These are phyloP conservation scores for Diabrotica undecimpunctata DNA, from an alignment of 1,140 invertebrate species.

Conservation along the genomic window DNA sequence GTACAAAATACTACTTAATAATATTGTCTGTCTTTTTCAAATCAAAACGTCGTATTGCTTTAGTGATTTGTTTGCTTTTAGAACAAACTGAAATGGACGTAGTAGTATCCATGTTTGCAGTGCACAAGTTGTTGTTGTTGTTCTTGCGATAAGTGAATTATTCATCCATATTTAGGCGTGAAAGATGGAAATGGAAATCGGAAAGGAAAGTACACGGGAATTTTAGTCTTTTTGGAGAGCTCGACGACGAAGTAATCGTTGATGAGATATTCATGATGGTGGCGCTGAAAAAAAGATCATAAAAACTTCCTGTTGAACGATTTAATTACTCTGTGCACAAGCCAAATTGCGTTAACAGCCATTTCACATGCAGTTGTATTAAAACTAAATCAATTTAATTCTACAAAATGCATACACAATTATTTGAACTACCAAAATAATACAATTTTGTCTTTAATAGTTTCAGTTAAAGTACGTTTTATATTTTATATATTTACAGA, in stretches of 20 bases:
- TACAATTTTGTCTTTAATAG: too few relatives aligned
- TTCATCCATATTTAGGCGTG: background rate
- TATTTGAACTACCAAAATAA: too few relatives aligned
- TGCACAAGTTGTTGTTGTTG: background rate
- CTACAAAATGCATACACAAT: too few relatives aligned
- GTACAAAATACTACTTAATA: conserved; percentile 14
- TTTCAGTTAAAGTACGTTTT: too few relatives aligned
- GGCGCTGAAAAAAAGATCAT: background rate
- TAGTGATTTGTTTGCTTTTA: background rate
- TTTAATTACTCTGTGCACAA: too few relatives aligned
- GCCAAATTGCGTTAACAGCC: too few relatives aligned
- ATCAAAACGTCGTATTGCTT: conserved; percentile 19
- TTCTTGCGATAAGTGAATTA: background rate
- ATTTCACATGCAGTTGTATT: too few relatives aligned
- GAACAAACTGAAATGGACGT: background rate
- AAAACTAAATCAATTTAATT: too few relatives aligned
- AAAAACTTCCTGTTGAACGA: too few relatives aligned
- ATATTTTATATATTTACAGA: too few relatives aligned
- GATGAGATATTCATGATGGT: background rate
- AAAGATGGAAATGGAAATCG: background rate
- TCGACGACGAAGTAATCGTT: background rate
- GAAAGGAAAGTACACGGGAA: background rate
- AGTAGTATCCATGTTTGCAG: background rate
- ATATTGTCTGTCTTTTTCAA: conserved; percentile 20
- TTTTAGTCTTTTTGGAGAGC: conserved; percentile 1